Evolutionary conservation across 2,113 vertebrate species (phyloP).

Genomic region (Etheostoma spectabile): DNA sequence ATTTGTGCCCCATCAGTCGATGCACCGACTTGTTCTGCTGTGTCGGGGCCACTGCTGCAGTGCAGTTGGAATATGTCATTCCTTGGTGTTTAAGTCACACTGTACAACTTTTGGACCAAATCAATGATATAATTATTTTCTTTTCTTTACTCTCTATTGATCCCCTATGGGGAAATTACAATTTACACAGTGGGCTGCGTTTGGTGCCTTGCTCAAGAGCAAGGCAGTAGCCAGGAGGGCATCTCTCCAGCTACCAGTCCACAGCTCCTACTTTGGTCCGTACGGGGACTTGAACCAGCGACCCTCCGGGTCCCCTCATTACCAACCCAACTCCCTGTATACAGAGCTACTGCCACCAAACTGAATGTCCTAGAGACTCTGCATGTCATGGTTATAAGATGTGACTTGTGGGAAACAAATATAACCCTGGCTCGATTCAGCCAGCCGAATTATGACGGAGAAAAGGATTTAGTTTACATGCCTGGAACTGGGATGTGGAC

Average conservation of each 20-base stretch:
- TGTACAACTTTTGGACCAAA: constrained; percentile 38
- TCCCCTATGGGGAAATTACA: no score
- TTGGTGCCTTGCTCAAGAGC: no score
- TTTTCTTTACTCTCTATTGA: no score
- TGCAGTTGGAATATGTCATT: constrained; percentile 77
- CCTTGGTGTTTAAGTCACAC: constrained; percentile 16
- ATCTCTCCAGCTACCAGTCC: no score
- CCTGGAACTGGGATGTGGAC: not conserved
- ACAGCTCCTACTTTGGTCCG: no score
- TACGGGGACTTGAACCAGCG: no score
- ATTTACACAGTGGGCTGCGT: no score
- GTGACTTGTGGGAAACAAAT: not conserved
- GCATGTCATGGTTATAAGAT: not conserved
- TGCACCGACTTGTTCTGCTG: constrained; percentile 70
- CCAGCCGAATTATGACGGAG: not conserved
- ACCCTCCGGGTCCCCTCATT: no score
- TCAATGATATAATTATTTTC: not conserved
- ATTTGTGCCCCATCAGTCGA: constrained; percentile 30
- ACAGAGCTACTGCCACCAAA: no score
- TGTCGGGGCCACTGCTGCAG: constrained; percentile 79
- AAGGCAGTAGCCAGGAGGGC: no score
- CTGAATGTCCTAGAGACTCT: constrained; percentile 1
- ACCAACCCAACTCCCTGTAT: no score
- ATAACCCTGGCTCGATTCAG: not conserved
- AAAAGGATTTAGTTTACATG: not conserved